Base-by-base conservation (phyloP, 2,113 vertebrate species). In the Zosterops lateralis region DNA sequence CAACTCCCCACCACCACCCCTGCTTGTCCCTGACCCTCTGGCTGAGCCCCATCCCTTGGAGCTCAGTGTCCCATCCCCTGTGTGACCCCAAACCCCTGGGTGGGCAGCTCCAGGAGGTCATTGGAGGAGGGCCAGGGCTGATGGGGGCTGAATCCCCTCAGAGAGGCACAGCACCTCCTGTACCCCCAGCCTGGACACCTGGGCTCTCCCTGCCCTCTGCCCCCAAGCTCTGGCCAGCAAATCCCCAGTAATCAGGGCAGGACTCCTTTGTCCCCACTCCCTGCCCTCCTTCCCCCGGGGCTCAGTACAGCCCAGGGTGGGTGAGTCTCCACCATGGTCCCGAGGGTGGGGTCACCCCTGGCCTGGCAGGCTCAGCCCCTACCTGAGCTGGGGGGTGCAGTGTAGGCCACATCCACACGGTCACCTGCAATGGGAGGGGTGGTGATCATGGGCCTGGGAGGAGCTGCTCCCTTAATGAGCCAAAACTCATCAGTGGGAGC, bases 341-440 rank as follows among this genome's bases (percentile, higher is more conserved):
- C 0, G 0, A 3, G 14, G 48, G 5, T 10, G 36, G 8, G 56
- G 53, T 64, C 38, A 44, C 42, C 44, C 42, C 47, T 25, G 29
- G 22, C 51, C 38, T 18, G 76, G 21, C 50, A 24, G 61, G 50
- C 40, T 80, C 18, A 6, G 67, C 58, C 81, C 88, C 28, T 90
- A 92, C 95, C 96, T 93, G 94, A 87, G 72, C 82, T 86, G 56
- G 88, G 86, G 18, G 91, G 93, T 11, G 73, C 84, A 0, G 66
- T 93, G 85, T 95, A 97, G 68, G 95, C 91, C 60, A 89, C 85
- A 11, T 90, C 90, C 5, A 53, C 72, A 10, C 53, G 58, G 77
- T 96, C 95, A 78, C 75, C 97, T 97, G 91, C 29, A 80, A 66
- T 0, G 7, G 40, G 42, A 84, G n/a, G 34, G 57, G 4, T 6